Conservation (phyloP, 2,888 invertebrate species). For the Sericinus montela region DNA sequence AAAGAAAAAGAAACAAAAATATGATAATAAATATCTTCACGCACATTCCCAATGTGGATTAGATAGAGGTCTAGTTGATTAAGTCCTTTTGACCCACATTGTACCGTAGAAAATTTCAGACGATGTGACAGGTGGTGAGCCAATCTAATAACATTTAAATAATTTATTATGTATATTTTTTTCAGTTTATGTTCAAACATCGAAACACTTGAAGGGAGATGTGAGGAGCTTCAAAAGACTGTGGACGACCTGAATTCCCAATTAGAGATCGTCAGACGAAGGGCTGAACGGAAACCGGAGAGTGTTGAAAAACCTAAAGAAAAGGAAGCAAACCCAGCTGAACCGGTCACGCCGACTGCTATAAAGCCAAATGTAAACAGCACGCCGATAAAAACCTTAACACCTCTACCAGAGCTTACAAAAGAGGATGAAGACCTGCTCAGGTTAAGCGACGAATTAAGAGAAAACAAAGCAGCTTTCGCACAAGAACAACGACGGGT, state of each 20-base stretch:
- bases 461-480: conserved; percentile 83
- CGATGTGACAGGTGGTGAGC: too few species aligned
- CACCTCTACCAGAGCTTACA: conserved; percentile 69
- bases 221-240: conserved; percentile 90
- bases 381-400: conserved; percentile 53
- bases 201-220: conserved; percentile 88
- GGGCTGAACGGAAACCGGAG: conserved; percentile 75
- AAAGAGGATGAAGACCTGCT: conserved; percentile 75
- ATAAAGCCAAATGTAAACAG: conserved; percentile 47
- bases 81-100: too few species aligned
- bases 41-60: too few species aligned
- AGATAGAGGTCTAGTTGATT: too few species aligned
- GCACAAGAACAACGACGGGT: conserved; percentile 86
- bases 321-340: conserved; percentile 44
- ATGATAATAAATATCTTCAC: too few species aligned
- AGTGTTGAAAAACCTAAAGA: conserved; percentile 65
- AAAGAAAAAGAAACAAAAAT: too few species aligned
- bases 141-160: too few species aligned
- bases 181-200: conserved; percentile 85
- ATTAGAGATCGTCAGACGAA: conserved; percentile 79
- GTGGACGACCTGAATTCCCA: conserved; percentile 86
- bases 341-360: conserved; percentile 35
- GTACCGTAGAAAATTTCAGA: too few species aligned
- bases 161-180: conserved; percentile 17
- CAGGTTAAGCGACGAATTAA: conserved; percentile 83